These are phyloP conservation scores for Hippocampus barbouri DNA, from an alignment of 2,113 vertebrate genomes.

Conservation along the genomic window DNA sequence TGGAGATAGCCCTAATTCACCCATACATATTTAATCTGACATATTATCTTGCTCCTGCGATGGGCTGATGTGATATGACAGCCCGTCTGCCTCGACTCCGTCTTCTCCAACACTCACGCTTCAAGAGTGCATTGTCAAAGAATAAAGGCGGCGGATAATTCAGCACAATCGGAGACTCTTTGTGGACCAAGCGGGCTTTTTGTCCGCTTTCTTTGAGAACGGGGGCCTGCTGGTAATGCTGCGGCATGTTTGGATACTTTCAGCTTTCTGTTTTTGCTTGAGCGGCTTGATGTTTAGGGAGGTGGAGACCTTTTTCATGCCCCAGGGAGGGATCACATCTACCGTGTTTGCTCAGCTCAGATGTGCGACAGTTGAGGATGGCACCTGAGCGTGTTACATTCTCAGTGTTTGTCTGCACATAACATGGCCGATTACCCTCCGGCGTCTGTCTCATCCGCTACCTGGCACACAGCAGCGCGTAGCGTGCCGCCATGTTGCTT, in stretches of 20 bases:
- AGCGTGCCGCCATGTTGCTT: constrained; percentile 37
- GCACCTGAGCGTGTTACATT: constrained; percentile 70
- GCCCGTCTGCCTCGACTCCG: constrained; percentile 37
- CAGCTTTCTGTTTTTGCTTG: background rate
- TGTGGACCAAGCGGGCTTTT: constrained; percentile 16
- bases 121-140: constrained; percentile 23
- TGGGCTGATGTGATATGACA: constrained; percentile 63
- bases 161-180: constrained; percentile 46
- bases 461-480: constrained; percentile 54
- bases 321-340: constrained; percentile 5
- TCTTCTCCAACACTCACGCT: constrained; percentile 20
- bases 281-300: constrained; percentile 5
- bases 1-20: constrained; percentile 74
- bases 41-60: constrained; percentile 69
- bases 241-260: background rate
- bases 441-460: constrained; percentile 53
- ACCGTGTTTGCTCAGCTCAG: constrained; percentile 71
- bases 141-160: constrained; percentile 54
- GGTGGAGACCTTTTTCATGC: constrained; percentile 1
- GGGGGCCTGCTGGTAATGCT: constrained; percentile 2
- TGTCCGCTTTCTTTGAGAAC: constrained; percentile 2
- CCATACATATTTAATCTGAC: constrained; percentile 80
- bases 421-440: constrained; percentile 72
- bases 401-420: constrained; percentile 43
- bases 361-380: constrained; percentile 72